phyloP scores from a whole-genome alignment of 2,888 invertebrate genomes.

The Reticulitermes lucifugus region DNA sequence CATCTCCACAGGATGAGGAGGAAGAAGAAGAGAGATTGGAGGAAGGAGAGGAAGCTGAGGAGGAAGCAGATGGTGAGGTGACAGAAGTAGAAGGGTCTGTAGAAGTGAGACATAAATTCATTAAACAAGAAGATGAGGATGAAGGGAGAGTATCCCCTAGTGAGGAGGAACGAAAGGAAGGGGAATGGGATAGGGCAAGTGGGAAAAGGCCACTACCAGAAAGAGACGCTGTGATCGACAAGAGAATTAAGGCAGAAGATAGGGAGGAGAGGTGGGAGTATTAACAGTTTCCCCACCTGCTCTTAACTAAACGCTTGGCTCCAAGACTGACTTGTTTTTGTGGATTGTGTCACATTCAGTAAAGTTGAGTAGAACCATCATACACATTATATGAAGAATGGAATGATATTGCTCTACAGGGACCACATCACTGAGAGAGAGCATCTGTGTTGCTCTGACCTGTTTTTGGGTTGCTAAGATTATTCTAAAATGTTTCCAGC shows the following conservation, averaged over 20 bases:
- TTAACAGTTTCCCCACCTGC: conserved; percentile 36
- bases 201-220: conserved; percentile 15
- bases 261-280: conserved; percentile 55
- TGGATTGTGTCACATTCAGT: neutral
- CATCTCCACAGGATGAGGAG: conserved; percentile 48
- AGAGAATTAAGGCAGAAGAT: conserved; percentile 54
- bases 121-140: conserved; percentile 57
- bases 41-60: conserved; percentile 55
- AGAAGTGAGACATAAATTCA: conserved; percentile 65
- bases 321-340: conserved; percentile 13
- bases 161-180: conserved; percentile 52
- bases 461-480: conserved; percentile 12
- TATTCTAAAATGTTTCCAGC: conserved; percentile 21
- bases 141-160: conserved; percentile 53
- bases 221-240: conserved; percentile 41
- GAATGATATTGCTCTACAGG: conserved; percentile 36
- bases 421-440: conserved; percentile 29
- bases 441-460: conserved; percentile 13
- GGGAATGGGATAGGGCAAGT: conserved; percentile 51
- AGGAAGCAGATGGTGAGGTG: conserved; percentile 56
- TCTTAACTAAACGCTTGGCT: conserved; percentile 14
- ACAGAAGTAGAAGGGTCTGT: conserved; percentile 62
- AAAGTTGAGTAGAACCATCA: neutral
- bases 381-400: neutral
- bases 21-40: conserved; percentile 58